Base-by-base conservation (phyloP, 2,113 vertebrate species). In the Centrocercus urophasianus region DNA sequence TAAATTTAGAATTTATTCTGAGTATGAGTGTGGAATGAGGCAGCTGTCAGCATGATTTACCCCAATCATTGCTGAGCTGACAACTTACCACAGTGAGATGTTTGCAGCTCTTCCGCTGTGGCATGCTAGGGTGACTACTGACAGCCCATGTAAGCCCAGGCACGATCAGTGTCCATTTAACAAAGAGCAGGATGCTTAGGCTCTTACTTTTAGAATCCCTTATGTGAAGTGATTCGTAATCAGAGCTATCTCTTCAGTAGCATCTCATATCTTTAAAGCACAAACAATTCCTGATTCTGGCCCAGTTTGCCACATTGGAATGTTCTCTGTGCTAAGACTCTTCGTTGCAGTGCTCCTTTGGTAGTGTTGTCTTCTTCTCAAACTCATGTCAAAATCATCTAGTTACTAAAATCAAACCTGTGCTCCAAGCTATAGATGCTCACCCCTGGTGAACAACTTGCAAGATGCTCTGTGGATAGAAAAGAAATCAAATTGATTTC, bases 1-100 rank as follows among this genome's bases (percentile, higher is more conserved):
- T 67, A 92, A 96, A 91, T 90, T 89, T 54, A 56, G 90, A 94
- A 87, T 83, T 89, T 72, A n/a, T 65, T 95, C 72, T 34, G 72
- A 83, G 50, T 89, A 18, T 47, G 79, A 89, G 74, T 76, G 59
- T 84, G 82, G 83, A 72, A 86, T 65, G 83, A 90, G 65, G 69
- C 96, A 94, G 80, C 80, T 93, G 90, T 93, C 88, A 83, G 32
- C 38, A 56, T 92, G 67, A 86, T 65, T 92, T 93, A 27, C 17
- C 47, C 30, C 36, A 52, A 0, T 88, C 69, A 6, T 21, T 86
- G 64, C 69, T 90, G 34, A 86, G 80, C 90, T 4, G 7, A 50
- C 69, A 77, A 13, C 56, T 88, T 28, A 24, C 2, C 88, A 80
- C 45, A 89, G 32, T 74, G 89, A 59, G 65, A 69, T 18, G 2